A percentile compares a stretch with the other conserved stretches of the same genome.
These are phyloP conservation scores for Drosophila diplacantha DNA, from an alignment of 2,888 invertebrate species.

Conservation along the genomic window DNA sequence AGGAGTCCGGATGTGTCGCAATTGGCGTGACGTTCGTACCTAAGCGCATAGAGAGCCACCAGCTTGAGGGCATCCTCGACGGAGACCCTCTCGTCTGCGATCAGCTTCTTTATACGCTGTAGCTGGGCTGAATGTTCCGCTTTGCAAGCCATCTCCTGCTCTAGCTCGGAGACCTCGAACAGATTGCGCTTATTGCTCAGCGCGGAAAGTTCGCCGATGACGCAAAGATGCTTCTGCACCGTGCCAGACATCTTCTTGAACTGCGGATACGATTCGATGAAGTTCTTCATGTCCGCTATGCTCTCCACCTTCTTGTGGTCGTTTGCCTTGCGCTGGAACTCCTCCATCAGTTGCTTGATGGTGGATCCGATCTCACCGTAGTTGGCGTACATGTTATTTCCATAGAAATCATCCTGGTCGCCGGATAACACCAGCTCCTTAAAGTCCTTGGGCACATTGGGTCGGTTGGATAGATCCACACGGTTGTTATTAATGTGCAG, in stretches of 20 bases:
- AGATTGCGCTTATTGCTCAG: conserved; percentile 87
- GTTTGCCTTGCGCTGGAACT: conserved; percentile 96
- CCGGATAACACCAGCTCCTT: conserved; percentile 95
- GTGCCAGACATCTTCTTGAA: conserved; percentile 98
- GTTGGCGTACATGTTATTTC: conserved; percentile 94
- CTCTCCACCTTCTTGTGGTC: conserved; percentile 86
- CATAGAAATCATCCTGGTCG: conserved; percentile 98
- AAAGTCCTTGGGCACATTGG: conserved; percentile 91
- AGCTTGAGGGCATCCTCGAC: conserved; percentile 90
- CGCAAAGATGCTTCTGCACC: conserved; percentile 97
- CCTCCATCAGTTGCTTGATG: conserved; percentile 97
- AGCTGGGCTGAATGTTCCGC: conserved; percentile 88
- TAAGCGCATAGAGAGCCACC: conserved; percentile 94
- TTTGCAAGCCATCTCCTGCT: conserved; percentile 95
- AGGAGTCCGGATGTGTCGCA: conserved; percentile 89
- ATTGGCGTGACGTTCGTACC: conserved; percentile 93
- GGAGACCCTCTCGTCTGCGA: conserved; percentile 85
- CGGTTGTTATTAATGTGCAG: conserved; percentile 95
- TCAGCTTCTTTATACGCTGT: conserved; percentile 87
- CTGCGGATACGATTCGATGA: conserved; percentile 98
- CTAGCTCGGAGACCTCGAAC: conserved; percentile 93
- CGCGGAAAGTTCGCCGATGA: conserved; percentile 95
- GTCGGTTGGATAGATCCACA: conserved; percentile 90
- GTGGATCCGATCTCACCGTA: conserved; percentile 99
- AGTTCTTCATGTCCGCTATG: conserved; percentile 98